These are phyloP conservation scores for Formicarius rufipectus DNA, from an alignment of 2,113 vertebrate species.

Conservation along the genomic window DNA sequence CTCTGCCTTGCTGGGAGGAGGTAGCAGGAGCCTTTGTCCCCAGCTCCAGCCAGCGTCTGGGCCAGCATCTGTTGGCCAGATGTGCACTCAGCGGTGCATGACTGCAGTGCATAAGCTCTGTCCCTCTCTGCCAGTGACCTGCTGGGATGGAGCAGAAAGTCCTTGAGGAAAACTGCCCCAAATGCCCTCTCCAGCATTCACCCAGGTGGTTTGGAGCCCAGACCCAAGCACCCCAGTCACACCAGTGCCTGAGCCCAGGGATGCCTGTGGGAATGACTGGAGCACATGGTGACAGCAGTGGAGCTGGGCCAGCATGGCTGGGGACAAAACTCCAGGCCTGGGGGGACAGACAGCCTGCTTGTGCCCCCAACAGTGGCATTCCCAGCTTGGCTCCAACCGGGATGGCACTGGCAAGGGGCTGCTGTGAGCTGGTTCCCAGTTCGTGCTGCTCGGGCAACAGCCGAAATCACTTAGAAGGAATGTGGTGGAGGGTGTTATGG, in stretches of 20 bases:
- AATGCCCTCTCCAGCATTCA: neutral
- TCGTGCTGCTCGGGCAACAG: neutral
- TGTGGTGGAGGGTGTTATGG: neutral
- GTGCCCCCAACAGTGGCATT: rapidly evolving
- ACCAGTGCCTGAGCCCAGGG: rapidly evolving
- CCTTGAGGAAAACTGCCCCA: neutral
- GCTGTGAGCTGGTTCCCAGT: neutral
- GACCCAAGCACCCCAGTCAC: rapidly evolving
- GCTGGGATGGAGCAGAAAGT: neutral
- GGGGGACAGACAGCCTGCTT: neutral
- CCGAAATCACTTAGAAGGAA: neutral
- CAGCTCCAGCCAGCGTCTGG: neutral
- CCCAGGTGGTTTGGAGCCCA: rapidly evolving
- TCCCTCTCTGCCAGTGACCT: neutral
- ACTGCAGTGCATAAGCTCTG: rapidly evolving
- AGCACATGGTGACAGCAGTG: rapidly evolving
- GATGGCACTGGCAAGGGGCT: neutral
- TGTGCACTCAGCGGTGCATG: neutral
- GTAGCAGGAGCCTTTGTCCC: constrained; percentile 3
- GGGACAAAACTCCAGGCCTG: neutral
- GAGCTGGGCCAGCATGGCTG: neutral
- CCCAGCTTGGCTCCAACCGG: rapidly evolving
- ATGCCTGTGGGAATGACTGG: rapidly evolving
- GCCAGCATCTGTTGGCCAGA: constrained; percentile 46
- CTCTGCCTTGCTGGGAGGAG: neutral